Conservation (phyloP, 2,797 vertebrate species). For the Fringilla coelebs region DNA sequence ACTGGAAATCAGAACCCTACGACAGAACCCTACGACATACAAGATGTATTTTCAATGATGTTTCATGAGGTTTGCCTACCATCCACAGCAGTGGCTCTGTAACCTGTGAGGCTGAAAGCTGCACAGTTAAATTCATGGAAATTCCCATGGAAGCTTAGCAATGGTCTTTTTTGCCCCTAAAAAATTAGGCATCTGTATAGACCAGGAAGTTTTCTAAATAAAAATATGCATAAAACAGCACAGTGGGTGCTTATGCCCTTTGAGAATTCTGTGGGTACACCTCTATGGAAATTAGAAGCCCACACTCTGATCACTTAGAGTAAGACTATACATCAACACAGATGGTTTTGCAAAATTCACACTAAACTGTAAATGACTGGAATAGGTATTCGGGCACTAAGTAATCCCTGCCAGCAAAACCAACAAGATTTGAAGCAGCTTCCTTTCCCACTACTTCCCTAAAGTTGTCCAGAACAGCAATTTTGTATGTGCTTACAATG, state of each 20-base stretch:
- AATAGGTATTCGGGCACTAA: background rate
- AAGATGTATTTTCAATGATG: background rate
- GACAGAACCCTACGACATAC: background rate
- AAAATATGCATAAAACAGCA: background rate
- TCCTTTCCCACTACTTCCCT: background rate
- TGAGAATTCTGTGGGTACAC: background rate
- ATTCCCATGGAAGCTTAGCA: background rate
- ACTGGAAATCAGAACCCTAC: background rate
- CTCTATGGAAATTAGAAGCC: background rate
- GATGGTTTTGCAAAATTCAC: background rate
- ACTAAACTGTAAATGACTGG: background rate
- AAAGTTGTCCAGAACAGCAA: background rate
- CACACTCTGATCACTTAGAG: fast-evolving
- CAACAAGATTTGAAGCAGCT: background rate
- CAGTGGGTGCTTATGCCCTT: background rate
- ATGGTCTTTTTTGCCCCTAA: background rate
- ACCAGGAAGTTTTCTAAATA: background rate
- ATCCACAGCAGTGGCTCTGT: background rate
- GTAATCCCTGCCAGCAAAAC: background rate
- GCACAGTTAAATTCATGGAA: background rate
- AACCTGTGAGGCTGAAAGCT: background rate
- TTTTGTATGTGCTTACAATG: background rate
- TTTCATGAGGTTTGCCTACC: background rate
- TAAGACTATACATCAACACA: background rate
- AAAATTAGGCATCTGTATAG: background rate